Percentiles rank a stretch among this genome's conserved stretches.
These are phyloP conservation scores for Pseudopodoces humilis DNA, from an alignment of 2,113 vertebrate species.

Conservation along the genomic window DNA sequence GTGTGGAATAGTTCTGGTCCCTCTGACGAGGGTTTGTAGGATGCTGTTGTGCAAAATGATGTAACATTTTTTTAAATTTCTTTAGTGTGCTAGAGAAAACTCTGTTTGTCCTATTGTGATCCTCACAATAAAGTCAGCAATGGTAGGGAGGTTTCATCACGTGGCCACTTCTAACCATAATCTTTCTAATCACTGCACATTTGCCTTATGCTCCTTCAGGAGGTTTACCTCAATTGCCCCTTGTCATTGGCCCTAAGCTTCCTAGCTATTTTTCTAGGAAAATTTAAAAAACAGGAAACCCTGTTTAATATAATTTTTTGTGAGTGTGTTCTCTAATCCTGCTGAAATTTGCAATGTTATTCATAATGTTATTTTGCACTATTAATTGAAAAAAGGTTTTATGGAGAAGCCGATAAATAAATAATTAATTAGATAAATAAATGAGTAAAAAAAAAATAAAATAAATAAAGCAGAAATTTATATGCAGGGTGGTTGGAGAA, in stretches of 20 bases:
- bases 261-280: background rate
- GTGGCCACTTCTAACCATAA: rapidly evolving
- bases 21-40: rapidly evolving
- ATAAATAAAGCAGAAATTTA: rapidly evolving
- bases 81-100: background rate
- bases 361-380: background rate
- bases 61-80: background rate
- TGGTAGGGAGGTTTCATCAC: background rate
- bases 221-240: background rate
- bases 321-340: rapidly evolving
- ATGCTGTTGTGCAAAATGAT: background rate
- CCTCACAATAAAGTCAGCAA: background rate
- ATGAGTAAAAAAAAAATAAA: rapidly evolving
- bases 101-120: background rate
- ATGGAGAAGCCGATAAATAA: background rate
- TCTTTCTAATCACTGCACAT: background rate
- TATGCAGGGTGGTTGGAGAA: rapidly evolving
- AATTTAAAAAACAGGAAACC: rapidly evolving
- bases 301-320: background rate
- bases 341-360: background rate
- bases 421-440: background rate
- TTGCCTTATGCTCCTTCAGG: background rate
- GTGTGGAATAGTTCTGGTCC: rapidly evolving
- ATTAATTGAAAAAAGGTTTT: background rate
- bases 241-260: background rate